Base-by-base conservation (phyloP, 2,888 invertebrate genomes). In the Fragum fragum region DNA sequence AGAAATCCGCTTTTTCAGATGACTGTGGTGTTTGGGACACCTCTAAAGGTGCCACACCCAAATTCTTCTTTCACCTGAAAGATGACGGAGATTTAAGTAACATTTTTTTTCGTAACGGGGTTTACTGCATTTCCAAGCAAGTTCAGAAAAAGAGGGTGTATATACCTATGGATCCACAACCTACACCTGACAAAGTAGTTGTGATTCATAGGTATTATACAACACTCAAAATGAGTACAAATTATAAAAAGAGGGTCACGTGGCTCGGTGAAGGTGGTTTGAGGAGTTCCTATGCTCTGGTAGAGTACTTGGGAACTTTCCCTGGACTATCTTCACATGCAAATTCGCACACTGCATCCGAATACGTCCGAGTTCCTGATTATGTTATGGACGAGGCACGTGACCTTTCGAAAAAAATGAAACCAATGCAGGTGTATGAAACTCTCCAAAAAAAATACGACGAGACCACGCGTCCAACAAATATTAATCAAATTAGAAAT, bases 191-290 rank as follows among this genome's bases (percentile, higher is more conserved):
- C 6, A 42, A 69, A 6, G 47, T 72, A 11, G 39, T 76, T 9
- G 28, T 36, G 11, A 16, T 79, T 0, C 76, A 68, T 18, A 55
- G 80, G 21, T 66, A 80, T 47, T 83, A 80, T 55, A 57, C 78
- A 2, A 55, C 61, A 1, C 28, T 63, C 7, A 80, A 75, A 39
- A 1, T 26, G n/a, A 68, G 77, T 36, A 16, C 39, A n/a, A 42
- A n/a, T 26, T 85, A 82, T 59, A 77, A 80, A 55, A 85, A 82
- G 57, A 72, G 70, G 18, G 73, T 80, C 1, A 75, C 85, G 2
- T 85, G 80, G 80, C 21, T 82, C 42, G 76, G 71, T 5, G 52
- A 53, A 21, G 75, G 73, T 32, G 73, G 71, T 29, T 18, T 63
- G 14, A 14, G 47, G 36, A 75, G 75, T 66, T 16, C 11, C 1